phyloP scores from a whole-genome alignment of 2,888 invertebrate species.

The Xanthorhoe designata region DNA sequence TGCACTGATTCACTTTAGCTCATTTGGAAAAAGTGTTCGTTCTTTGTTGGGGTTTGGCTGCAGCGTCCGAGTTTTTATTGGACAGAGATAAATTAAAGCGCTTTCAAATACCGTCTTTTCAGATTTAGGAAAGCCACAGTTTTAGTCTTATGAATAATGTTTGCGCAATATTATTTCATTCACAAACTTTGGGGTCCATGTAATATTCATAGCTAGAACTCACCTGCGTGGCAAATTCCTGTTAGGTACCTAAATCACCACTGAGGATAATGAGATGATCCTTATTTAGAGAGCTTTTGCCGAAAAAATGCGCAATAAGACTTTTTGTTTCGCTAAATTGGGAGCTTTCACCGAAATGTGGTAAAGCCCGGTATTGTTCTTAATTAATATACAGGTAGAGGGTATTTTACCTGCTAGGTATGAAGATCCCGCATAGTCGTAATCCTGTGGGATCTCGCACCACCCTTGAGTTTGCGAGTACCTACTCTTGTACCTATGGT shows the following conservation, averaged over 20 bases:
- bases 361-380: slow-evolving; percentile 31
- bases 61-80: slow-evolving; percentile 50
- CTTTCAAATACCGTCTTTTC: slow-evolving; percentile 14
- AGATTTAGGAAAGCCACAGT: slow-evolving; percentile 6
- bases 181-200: slow-evolving; percentile 13
- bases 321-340: slow-evolving; percentile 48
- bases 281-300: slow-evolving; percentile 57
- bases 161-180: slow-evolving; percentile 8
- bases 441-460: slow-evolving; percentile 27
- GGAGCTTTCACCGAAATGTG: slow-evolving; percentile 36
- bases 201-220: slow-evolving; percentile 24
- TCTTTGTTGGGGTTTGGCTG: slow-evolving; percentile 50
- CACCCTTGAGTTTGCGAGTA: slow-evolving; percentile 16
- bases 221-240: slow-evolving; percentile 41
- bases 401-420: slow-evolving; percentile 12
- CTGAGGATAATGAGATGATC: slow-evolving; percentile 56
- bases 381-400: slow-evolving; percentile 32
- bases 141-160: slow-evolving; percentile 5
- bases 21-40: slow-evolving; percentile 56
- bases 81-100: slow-evolving; percentile 35
- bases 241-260: slow-evolving; percentile 59
- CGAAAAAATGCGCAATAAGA: slow-evolving; percentile 55
- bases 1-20: slow-evolving; percentile 67
- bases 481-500: slow-evolving; percentile 15
- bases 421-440: slow-evolving; percentile 24